Evolutionary conservation across 2,888 invertebrate genomes (phyloP), one percentile per base, ranked within the genome.

Genomic region (Drosophila peninsularis): DNA sequence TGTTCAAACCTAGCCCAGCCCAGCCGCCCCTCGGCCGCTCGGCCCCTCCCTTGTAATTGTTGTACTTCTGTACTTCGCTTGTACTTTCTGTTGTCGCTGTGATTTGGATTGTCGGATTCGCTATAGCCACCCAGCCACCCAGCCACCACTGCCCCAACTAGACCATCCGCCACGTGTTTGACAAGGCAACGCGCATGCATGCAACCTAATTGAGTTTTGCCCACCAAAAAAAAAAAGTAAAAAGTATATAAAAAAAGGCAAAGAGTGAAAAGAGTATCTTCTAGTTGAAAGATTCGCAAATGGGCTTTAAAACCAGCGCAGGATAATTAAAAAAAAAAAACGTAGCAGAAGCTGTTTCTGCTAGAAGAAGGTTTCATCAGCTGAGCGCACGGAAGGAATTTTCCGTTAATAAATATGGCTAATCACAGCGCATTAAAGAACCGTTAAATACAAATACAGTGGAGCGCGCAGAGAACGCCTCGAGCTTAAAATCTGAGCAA

Each of bases 31-130:
- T 30, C 60, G 17, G 14, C 13, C n/a, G 2, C 27, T 50, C 36
- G 19, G 39, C 39, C 37, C 42, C 42, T 27, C 39, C 55, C 30
- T 56, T 70, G 83, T 85, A 88, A 82, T 88, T 85, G 82, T 85
- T 85, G 83, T 88, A 77, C 75, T 75, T 67, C 53, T 66, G 66
- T 72, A 77, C 77, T 83, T 78, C 71, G 68, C 81, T 72, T 84
- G 78, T 88, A 83, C 79, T 88, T 86, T 78, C 88, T 83, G 89
- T 88, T 83, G 84, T 83, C 87, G 84, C 87, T 72, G 87, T 83
- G 83, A 83, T 83, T 83, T 88, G 60, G 82, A 85, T 79, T 87
- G 79, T 69, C 69, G 66, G 61, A 64, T 71, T 47, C 70, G 47
- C 69, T 45, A 53, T 24, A 52, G 34, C 52, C 41, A 17, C 32